Evolutionary conservation across 2,888 invertebrate genomes (phyloP).

Genomic region (Druceiella hillmani): DNA sequence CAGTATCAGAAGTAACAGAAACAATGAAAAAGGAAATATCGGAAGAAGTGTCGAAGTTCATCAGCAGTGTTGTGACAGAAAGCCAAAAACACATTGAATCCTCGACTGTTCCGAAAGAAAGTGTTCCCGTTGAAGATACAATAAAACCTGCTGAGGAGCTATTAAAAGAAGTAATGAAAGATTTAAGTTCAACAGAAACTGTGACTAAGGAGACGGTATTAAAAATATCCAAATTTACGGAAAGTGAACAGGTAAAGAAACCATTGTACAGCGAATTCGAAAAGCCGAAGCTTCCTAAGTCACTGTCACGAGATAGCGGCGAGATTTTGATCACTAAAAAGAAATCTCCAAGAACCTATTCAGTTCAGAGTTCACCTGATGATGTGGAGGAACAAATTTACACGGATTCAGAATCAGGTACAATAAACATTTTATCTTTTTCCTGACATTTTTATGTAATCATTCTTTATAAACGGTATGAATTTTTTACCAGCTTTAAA

Average conservation of each 20-base stretch:
- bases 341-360: slow-evolving; percentile 45
- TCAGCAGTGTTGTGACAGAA: slow-evolving; percentile 22
- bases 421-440: slow-evolving; percentile 4
- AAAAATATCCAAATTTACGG: slow-evolving; percentile 30
- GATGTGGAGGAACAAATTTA: slow-evolving; percentile 52
- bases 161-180: slow-evolving; percentile 31
- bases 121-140: slow-evolving; percentile 33
- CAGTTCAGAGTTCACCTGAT: slow-evolving; percentile 50
- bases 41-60: slow-evolving; percentile 33
- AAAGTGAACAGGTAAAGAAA: slow-evolving; percentile 33
- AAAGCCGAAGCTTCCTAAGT: slow-evolving; percentile 42
- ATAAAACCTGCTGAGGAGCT: slow-evolving; percentile 20
- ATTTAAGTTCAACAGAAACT: slow-evolving; percentile 43
- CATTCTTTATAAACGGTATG: neutral
- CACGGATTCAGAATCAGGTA: slow-evolving; percentile 51
- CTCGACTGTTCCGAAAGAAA: slow-evolving; percentile 27
- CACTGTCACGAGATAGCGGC: slow-evolving; percentile 45
- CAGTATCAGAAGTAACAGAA: slow-evolving; percentile 44
- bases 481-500: too few species aligned
- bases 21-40: too few species aligned
- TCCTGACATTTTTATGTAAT: slow-evolving; percentile 1
- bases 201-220: slow-evolving; percentile 45
- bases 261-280: slow-evolving; percentile 33
- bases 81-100: slow-evolving; percentile 26
- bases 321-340: slow-evolving; percentile 47